A percentile compares a stretch with the other conserved stretches of the same genome.
Evolutionary conservation across 2,113 vertebrate species (phyloP).

Genomic region (Amphiprion percula): DNA sequence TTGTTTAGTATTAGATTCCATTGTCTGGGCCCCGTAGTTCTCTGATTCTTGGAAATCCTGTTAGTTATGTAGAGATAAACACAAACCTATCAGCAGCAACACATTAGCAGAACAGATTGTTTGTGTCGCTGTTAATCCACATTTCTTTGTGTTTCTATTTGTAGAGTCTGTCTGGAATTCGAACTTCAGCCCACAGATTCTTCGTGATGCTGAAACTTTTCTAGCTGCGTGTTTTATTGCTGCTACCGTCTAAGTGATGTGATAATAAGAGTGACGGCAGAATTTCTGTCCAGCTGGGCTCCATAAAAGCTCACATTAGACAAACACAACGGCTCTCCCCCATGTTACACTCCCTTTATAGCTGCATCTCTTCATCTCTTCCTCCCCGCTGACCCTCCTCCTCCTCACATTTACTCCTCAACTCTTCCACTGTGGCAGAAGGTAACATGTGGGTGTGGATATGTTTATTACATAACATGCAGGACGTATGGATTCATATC

Average conservation of each 20-base stretch:
- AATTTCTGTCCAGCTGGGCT: not conserved
- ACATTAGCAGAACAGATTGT: too few relatives aligned
- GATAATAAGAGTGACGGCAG: not conserved
- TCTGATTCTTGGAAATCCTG: too few relatives aligned
- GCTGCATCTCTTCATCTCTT: not conserved
- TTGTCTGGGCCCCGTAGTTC: too few relatives aligned
- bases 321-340: not conserved
- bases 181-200: not conserved
- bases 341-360: not conserved
- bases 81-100: too few relatives aligned
- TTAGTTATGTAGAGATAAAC: too few relatives aligned
- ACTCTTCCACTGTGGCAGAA: too few relatives aligned
- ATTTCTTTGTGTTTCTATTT: not conserved
- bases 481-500: too few relatives aligned
- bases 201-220: not conserved
- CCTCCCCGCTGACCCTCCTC: not conserved
- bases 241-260: not conserved
- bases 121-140: not conserved
- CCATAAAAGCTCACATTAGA: not conserved
- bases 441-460: not conserved
- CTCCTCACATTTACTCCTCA: conserved; percentile 3
- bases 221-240: not conserved
- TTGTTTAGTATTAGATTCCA: too few relatives aligned
- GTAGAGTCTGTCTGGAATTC: not conserved
- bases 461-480: too few relatives aligned